Conservation (phyloP, 2,113 vertebrate species). For the Pundamilia nyererei region DNA sequence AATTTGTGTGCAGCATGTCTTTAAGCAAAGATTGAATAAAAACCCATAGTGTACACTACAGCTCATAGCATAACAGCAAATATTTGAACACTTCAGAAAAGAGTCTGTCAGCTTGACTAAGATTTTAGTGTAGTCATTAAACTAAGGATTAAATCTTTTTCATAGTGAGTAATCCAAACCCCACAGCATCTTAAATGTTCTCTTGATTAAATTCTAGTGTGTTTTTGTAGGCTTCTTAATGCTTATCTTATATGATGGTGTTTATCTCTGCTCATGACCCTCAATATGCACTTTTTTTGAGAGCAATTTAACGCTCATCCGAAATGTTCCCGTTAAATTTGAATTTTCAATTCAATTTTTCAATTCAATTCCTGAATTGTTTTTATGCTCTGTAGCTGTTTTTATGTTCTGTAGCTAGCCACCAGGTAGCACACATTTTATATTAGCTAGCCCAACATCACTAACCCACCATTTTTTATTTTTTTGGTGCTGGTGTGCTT, state of each 20-base stretch:
- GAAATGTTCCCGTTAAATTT: not conserved
- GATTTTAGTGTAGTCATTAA: not conserved
- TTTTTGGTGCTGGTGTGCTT: not conserved
- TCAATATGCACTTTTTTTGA: not conserved
- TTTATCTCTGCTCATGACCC: not conserved
- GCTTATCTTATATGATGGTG: not conserved
- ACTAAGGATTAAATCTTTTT: not conserved
- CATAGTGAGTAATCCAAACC: not conserved
- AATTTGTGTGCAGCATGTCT: not conserved
- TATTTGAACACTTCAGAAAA: not conserved
- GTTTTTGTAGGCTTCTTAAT: not conserved
- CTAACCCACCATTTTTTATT: not conserved
- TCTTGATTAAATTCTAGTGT: not conserved
- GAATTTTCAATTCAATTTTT: not conserved
- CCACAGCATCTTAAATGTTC: not conserved
- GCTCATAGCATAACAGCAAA: not conserved
- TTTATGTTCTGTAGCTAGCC: not conserved
- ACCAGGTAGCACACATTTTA: not conserved
- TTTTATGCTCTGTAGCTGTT: not conserved
- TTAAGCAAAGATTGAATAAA: not conserved
- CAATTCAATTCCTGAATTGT: not conserved
- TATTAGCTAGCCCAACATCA: not conserved
- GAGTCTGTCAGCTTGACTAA: not conserved
- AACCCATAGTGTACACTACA: not conserved
- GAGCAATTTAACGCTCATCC: not conserved